These are phyloP conservation scores for Melieria crassipennis DNA, from an alignment of 2,888 invertebrate species.

Conservation along the genomic window DNA sequence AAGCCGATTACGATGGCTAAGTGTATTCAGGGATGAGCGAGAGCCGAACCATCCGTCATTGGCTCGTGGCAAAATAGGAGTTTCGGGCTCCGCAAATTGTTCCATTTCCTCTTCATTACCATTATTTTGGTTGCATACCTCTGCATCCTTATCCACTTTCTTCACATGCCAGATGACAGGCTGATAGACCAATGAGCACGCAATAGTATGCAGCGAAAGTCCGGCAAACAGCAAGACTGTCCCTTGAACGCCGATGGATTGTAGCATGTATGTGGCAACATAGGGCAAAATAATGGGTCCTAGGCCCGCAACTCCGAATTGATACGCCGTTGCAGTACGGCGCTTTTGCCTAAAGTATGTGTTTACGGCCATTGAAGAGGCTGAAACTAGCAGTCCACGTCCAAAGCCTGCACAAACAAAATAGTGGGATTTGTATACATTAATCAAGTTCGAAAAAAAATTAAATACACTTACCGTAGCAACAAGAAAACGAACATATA, in stretches of 20 bases:
- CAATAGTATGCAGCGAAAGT: conserved; percentile 74
- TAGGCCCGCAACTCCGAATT: conserved; percentile 77
- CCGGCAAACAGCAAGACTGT: conserved; percentile 75
- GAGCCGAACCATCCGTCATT: conserved; percentile 64
- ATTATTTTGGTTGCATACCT: conserved; percentile 51
- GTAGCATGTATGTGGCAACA: conserved; percentile 73
- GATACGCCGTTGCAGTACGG: conserved; percentile 76
- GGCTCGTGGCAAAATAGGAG: conserved; percentile 71
- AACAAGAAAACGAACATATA: conserved; percentile 72
- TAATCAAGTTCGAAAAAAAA: not conserved
- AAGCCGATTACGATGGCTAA: conserved; percentile 49
- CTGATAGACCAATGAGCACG: conserved; percentile 75
- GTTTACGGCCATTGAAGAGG: conserved; percentile 77
- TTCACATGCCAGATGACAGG: conserved; percentile 80
- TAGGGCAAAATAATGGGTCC: conserved; percentile 80
- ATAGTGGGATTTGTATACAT: not conserved
- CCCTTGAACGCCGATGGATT: conserved; percentile 73
- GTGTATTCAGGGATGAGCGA: conserved; percentile 53
- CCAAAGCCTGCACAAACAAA: conserved; percentile 38
- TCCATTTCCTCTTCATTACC: conserved; percentile 71
- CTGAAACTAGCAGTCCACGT: conserved; percentile 73
- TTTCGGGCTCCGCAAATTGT: conserved; percentile 73
- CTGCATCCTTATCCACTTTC: conserved; percentile 61
- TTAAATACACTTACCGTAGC: conserved; percentile 69
- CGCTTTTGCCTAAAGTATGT: conserved; percentile 78